phyloP scores from a whole-genome alignment of 2,113 vertebrate genomes.

The Sciurus niger region DNA sequence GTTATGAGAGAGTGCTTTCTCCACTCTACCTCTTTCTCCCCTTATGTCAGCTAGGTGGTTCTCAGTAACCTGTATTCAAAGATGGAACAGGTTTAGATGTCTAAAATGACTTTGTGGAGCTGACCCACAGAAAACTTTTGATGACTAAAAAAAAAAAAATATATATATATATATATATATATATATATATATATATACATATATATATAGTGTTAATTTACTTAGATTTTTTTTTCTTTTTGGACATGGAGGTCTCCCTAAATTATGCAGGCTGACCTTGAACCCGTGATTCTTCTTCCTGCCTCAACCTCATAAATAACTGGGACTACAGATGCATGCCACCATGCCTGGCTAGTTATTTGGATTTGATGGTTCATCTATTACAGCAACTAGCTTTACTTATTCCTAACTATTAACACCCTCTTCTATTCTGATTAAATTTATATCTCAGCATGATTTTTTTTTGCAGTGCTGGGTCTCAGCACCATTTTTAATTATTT shows the following conservation, averaged over 20 bases:
- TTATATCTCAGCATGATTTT: slow-evolving; percentile 1
- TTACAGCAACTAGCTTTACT: slow-evolving; percentile 5
- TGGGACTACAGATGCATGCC: background rate
- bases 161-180: background rate
- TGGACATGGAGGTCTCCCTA: background rate
- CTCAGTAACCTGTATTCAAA: slow-evolving; percentile 8
- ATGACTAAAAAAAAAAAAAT: background rate
- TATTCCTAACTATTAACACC: background rate
- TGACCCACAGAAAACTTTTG: slow-evolving; percentile 10
- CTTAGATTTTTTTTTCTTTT: background rate
- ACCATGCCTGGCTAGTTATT: background rate
- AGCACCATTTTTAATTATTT: slow-evolving; percentile 49
- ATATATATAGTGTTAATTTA: background rate
- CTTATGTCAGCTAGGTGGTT: background rate
- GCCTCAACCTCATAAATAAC: background rate
- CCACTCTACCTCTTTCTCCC: background rate
- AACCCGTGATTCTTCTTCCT: background rate
- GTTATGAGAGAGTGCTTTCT: slow-evolving; percentile 9
- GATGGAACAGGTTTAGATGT: background rate
- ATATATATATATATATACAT: background rate
- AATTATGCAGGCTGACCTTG: background rate
- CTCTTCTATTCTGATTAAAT: slow-evolving; percentile 36
- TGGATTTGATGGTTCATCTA: slow-evolving; percentile 14
- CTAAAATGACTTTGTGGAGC: slow-evolving; percentile 35
- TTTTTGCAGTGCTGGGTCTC: background rate